phyloP scores from a whole-genome alignment of 2,888 invertebrate species.

The Melieria picta region DNA sequence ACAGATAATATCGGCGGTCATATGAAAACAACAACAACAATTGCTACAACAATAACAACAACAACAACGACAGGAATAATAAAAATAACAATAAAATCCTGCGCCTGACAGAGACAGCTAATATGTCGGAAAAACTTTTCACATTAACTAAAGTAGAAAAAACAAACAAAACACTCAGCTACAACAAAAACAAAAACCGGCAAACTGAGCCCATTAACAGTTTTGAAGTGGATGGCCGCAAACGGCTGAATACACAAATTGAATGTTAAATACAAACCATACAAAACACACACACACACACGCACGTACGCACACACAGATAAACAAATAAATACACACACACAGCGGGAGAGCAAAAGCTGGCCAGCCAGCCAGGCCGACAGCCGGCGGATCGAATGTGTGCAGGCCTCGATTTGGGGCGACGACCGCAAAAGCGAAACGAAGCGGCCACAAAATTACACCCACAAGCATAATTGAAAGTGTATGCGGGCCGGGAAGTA shows the following conservation, averaged over 20 bases:
- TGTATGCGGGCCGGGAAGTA: slow-evolving; percentile 4
- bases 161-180: not conserved
- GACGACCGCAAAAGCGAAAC: slow-evolving; percentile 24
- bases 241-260: slow-evolving; percentile 25
- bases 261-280: slow-evolving; percentile 19
- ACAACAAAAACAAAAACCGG: slow-evolving; percentile 9
- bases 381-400: not conserved
- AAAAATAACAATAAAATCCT: too few species aligned
- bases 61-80: too few species aligned
- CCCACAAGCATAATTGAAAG: slow-evolving; percentile 17
- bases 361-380: not conserved
- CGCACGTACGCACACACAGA: not conserved
- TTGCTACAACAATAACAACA: too few species aligned
- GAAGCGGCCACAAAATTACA: slow-evolving; percentile 28
- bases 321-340: not conserved
- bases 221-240: slow-evolving; percentile 16
- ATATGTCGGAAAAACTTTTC: slow-evolving; percentile 1
- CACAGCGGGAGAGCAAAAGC: not conserved
- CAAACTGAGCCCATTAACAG: slow-evolving; percentile 20
- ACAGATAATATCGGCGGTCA: too few species aligned
- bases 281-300: not conserved
- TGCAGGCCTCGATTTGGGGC: slow-evolving; percentile 5
- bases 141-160: slow-evolving; percentile 14
- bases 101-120: too few species aligned
- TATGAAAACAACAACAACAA: too few species aligned